Evolutionary conservation across 1,140 invertebrate species (phyloP).

Genomic region (Formica exsecta): DNA sequence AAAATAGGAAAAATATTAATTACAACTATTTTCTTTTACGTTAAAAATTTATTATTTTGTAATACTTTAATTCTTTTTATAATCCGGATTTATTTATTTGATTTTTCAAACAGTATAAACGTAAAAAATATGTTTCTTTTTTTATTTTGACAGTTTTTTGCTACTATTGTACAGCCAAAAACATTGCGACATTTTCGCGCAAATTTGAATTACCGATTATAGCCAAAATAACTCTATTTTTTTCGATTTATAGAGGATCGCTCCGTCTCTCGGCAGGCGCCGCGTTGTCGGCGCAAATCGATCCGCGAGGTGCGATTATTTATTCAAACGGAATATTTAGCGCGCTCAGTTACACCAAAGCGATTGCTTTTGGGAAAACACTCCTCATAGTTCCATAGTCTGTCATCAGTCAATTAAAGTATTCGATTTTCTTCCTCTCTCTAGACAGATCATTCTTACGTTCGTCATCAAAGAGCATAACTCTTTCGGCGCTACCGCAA

Average conservation of each 20-base stretch:
- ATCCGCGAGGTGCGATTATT: slow-evolving; percentile 43
- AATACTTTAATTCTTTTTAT: no score
- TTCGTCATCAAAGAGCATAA: slow-evolving; percentile 8
- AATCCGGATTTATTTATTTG: no score
- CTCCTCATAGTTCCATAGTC: background rate
- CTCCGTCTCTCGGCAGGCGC: slow-evolving; percentile 41
- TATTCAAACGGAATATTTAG: slow-evolving; percentile 59
- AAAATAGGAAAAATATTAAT: no score
- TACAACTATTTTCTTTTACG: no score
- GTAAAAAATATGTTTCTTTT: no score
- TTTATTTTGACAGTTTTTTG: no score
- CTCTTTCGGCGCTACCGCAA: slow-evolving; percentile 23
- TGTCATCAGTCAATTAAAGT: slow-evolving; percentile 24
- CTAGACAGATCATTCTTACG: background rate
- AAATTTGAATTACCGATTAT: slow-evolving; percentile 1
- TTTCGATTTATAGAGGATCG: background rate
- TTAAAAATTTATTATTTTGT: no score
- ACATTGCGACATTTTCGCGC: background rate
- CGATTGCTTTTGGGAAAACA: slow-evolving; percentile 26
- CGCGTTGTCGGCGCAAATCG: slow-evolving; percentile 42
- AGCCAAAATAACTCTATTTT: background rate
- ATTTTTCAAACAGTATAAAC: no score
- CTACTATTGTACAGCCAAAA: no score
- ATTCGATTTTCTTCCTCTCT: background rate
- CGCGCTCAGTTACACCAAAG: slow-evolving; percentile 19